Evolutionary conservation across 2,113 vertebrate genomes (phyloP).

Genomic region (Paramisgurnus dabryanus): DNA sequence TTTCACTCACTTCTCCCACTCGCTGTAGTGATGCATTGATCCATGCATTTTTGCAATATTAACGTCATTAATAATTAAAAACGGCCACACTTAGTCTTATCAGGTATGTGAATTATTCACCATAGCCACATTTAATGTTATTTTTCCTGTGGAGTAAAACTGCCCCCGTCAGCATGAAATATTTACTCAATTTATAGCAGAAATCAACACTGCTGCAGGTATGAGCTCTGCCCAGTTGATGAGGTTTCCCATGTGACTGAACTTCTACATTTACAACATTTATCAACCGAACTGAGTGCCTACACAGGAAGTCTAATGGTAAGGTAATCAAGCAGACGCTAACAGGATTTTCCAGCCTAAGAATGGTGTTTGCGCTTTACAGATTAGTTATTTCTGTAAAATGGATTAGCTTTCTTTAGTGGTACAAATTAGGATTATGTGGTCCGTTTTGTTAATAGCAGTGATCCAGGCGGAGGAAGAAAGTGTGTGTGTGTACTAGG

Average conservation of each 20-base stretch:
- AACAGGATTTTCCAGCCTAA: slow-evolving; percentile 47
- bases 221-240: background rate
- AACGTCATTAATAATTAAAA: slow-evolving; percentile 43
- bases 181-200: slow-evolving; percentile 16
- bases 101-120: slow-evolving; percentile 40
- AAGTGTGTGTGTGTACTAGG: background rate
- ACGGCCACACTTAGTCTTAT: slow-evolving; percentile 29
- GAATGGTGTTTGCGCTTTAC: slow-evolving; percentile 42
- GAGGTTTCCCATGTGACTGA: slow-evolving; percentile 30
- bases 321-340: slow-evolving; percentile 37
- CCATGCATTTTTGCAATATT: slow-evolving; percentile 37
- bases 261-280: background rate
- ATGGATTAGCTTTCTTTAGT: slow-evolving; percentile 47
- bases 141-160: slow-evolving; percentile 17
- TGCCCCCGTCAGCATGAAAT: slow-evolving; percentile 36
- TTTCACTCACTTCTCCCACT: slow-evolving; percentile 31
- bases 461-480: slow-evolving; percentile 27
- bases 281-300: background rate
- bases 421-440: slow-evolving; percentile 52
- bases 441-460: slow-evolving; percentile 31
- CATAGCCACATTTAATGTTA: slow-evolving; percentile 13
- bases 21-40: slow-evolving; percentile 38
- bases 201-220: slow-evolving; percentile 23
- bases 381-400: slow-evolving; percentile 45
- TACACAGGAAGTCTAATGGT: slow-evolving; percentile 42